Evolutionary conservation across 2,888 invertebrate genomes (phyloP), one percentile per base, ranked within the genome.

Genomic region (Mechanitis messenoides): DNA sequence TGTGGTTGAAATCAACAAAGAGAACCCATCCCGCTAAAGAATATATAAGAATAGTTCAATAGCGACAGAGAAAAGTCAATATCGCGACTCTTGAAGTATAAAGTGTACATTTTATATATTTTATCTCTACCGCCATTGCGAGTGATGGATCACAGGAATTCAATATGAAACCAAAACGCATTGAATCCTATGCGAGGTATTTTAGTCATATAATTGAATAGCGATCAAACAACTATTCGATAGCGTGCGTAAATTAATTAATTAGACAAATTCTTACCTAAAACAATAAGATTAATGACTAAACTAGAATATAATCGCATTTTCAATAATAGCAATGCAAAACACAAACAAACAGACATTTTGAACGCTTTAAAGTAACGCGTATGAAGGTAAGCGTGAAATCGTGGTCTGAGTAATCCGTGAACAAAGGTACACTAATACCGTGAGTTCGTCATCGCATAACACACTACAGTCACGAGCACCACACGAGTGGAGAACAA

Each of bases 401-500:
- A 47, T 45, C 45, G 38, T 56, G 53, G 28, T 12, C 35, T 56
- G 45, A 42, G 45, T 59, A 54, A 53, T 45, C 33, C 45, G 45
- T 53, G 45, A 45, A 56, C 45, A 31, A 42, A 42, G 42, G 33
- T 31, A 45, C 56, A 56, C 4, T 42, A 45, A 31, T 50, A 31
- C 50, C 50, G 50, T 50, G 50, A 50, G 50, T 6, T 31, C 31
- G 31, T 7, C 50, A 9, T 28, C 42, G 31, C 31, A 50, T 47
- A 20, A 9, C 31, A 50, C 31, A 20, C 5, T 47, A 31, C 4
- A 7, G 50, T 28, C 7, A 42, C 42, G 9, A 42, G 42, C 4
- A 2, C 20, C 20, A 20, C 20, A 20, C 20, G 20, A 20, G 20
- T 20, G 6, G 42, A 2, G 9, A 42, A 42, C 6, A 5, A 42